Base-by-base conservation (phyloP, 2,113 vertebrate genomes). In the Dicentrarchus labrax region DNA sequence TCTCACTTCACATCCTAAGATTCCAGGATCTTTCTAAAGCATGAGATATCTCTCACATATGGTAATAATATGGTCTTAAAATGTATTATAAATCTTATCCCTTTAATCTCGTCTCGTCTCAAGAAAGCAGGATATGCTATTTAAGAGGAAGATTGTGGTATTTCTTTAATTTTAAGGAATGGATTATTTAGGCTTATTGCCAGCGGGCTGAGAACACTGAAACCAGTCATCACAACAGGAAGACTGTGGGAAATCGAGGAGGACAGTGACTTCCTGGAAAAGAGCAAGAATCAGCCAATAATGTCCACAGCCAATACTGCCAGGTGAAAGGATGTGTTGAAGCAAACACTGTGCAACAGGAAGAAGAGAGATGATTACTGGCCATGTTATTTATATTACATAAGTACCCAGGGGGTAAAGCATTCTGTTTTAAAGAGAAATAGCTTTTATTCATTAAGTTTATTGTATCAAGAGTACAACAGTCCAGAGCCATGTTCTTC, bases 211-310 rank as follows among this genome's bases (percentile, higher is more conserved):
- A 51, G 72, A 50, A 69, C 84, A 80, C 73, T 51, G 74, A 53
- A 68, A 71, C 69, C 71, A 45, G 51, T 72, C 53, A 76, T 82
- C 76, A 69, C 71, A 68, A 70, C 84, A 80, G 77, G 56, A 68
- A 77, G 68, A 53, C 70, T 72, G 70, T 19, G 41, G 48, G 83
- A 74, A 86, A 85, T 89, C 59, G 1, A 84, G 80, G 57, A 41
- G 36, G 75, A 65, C 17, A 72, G 59, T 21, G 5, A 66, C 66
- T 84, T 87, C 64, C 76, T 79, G 78, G 67, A 80, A 87, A 73
- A 56, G 22, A 56, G 9, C 47, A 64, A 67, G 22, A 80, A 78
- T 47, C 69, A 79, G 57, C 75, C 59, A 5, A 80, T 73, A 74
- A 24, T 66, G 19, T 45, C 50, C 51, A 70, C 60, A 76, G 75